Evolutionary conservation across 2,797 vertebrate species (phyloP).

Genomic region (Mormyrops boulengeri): DNA sequence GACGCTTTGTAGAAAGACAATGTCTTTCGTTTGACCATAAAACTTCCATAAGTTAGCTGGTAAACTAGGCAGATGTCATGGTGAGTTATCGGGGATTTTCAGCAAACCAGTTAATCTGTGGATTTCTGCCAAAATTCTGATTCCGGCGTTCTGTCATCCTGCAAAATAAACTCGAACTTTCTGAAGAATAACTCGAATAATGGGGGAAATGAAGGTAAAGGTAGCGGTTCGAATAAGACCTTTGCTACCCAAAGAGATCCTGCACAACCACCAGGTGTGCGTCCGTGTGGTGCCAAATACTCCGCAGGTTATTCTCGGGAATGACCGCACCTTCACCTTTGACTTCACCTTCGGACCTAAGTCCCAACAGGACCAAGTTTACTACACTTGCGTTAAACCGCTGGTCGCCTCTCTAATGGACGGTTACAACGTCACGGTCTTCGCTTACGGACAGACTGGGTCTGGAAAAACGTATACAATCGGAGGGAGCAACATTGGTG

Average conservation of each 20-base stretch:
- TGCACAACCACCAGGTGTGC: constrained; percentile 73
- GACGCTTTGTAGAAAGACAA: not conserved
- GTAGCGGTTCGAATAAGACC: constrained; percentile 83
- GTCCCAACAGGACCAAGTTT: constrained; percentile 74
- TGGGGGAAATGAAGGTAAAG: constrained; percentile 75
- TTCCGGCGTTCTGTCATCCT: not conserved
- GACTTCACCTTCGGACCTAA: constrained; percentile 79
- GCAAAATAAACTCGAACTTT: not conserved
- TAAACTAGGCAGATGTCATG: not conserved
- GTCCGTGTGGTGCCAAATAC: constrained; percentile 65
- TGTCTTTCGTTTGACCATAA: not conserved
- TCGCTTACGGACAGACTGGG: constrained; percentile 85
- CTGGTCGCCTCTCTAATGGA: constrained; percentile 68
- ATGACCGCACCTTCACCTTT: constrained; percentile 73
- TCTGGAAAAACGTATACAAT: constrained; percentile 92
- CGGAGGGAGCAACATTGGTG: constrained; percentile 67
- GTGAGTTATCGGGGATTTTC: not conserved
- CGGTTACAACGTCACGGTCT: constrained; percentile 82
- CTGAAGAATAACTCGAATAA: constrained; percentile 30
- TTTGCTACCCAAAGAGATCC: constrained; percentile 75
- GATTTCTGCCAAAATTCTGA: not conserved
- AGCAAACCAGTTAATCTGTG: not conserved
- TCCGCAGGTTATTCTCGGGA: constrained; percentile 70
- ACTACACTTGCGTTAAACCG: constrained; percentile 71
- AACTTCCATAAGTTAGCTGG: not conserved